phyloP scores from a whole-genome alignment of 2,113 vertebrate species.

The Mobula hypostoma region DNA sequence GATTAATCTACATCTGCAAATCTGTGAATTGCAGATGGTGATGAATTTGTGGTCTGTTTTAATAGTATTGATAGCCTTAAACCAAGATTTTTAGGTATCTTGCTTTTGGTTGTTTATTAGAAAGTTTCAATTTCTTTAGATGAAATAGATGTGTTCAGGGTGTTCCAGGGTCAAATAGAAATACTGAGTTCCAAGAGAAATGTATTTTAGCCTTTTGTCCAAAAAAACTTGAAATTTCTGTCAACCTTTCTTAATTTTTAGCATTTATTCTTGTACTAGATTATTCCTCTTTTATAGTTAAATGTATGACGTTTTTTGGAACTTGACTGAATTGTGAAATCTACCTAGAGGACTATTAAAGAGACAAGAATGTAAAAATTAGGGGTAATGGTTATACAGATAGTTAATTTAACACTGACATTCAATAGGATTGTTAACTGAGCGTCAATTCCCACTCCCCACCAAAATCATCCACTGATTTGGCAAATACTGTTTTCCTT shows the following conservation, averaged over 20 bases:
- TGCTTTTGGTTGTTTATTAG: conserved; percentile 27
- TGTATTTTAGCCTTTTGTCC: background rate
- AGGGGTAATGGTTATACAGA: too few species aligned
- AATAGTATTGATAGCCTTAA: conserved; percentile 35
- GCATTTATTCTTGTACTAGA: background rate
- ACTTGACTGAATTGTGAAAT: background rate
- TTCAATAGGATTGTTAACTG: too few species aligned
- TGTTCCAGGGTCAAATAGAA: background rate
- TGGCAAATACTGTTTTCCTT: background rate
- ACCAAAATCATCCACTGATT: background rate
- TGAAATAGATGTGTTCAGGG: background rate
- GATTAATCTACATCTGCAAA: background rate
- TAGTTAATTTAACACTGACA: too few species aligned
- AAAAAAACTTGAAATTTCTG: background rate
- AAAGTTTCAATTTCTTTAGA: background rate
- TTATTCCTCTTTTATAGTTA: background rate
- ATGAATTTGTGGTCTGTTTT: background rate
- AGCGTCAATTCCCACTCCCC: too few species aligned
- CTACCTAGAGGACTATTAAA: background rate
- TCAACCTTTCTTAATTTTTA: background rate
- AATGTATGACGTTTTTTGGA: background rate
- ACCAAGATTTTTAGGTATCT: conserved; percentile 35
- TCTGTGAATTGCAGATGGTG: background rate
- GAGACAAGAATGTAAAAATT: too few species aligned
- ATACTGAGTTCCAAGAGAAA: background rate